Base-by-base conservation (phyloP, 2,888 invertebrate species). In the Diachrysia chrysitis region DNA sequence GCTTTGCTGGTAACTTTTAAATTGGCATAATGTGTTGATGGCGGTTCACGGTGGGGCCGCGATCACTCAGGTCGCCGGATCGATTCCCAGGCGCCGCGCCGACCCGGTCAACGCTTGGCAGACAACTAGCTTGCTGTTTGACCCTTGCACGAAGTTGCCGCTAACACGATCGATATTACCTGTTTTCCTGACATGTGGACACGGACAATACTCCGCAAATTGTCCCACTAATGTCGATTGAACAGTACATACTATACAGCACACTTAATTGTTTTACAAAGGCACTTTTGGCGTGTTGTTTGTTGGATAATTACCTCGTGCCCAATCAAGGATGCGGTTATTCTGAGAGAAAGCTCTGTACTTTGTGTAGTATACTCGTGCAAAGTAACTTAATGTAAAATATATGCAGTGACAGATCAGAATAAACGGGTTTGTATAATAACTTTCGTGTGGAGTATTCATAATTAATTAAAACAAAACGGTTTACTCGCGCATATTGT, bases 41-140 rank as follows among this genome's bases (percentile, higher is more conserved):
- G 66, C 63, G 54, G 65, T 72, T 73, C 66, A 61, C 46, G 51
- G 60, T 61, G 71, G 25, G 71, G 76, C 76, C 76, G 66, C 65
- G 62, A 72, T 69, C 54, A 69, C 75, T 73, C 82, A 83, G 87
- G 88, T 86, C 85, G 88, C 23, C 35, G 84, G 88, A 90, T 90
- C 90, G 90, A 90, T 90, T 81, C 77, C 71, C 76, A 77, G 85
- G 83, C 87, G 83, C 84, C 90, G 83, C 86, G 83, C 84, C 90
- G 86, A 86, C 90, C 88, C 82, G 90, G 90, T 90, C 89, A 88
- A 77, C 83, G 79, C 51, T 73, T 71, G 78, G 72, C 69, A 82
- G 82, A 77, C 80, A 81, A 69, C 73, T 74, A 73, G 75, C 79
- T 81, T 76, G 78, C 78, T 58, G 62, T 65, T 75, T 84, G 87